These are phyloP conservation scores for Ypsolopha sequella DNA, from an alignment of 2,888 invertebrate genomes.

Conservation along the genomic window DNA sequence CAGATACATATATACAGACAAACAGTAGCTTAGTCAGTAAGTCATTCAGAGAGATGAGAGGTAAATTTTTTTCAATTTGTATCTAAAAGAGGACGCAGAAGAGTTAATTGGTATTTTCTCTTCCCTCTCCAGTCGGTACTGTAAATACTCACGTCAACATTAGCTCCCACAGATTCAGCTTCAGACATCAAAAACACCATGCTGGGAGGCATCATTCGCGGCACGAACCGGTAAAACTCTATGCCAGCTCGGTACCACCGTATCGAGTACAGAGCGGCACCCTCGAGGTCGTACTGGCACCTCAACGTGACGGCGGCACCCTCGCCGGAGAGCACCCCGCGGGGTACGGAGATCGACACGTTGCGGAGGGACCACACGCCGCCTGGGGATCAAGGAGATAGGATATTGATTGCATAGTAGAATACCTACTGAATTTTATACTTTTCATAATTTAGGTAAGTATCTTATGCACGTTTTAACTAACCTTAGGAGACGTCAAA, in stretches of 20 bases:
- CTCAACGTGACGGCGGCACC: slow-evolving; percentile 18
- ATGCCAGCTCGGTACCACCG: slow-evolving; percentile 71
- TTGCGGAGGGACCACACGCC: slow-evolving; percentile 6
- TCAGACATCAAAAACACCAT: slow-evolving; percentile 66
- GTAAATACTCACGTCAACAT: slow-evolving; percentile 73
- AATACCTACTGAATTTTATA: no score
- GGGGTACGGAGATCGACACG: slow-evolving; percentile 2
- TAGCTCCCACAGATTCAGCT: no score
- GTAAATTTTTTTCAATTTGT: no score
- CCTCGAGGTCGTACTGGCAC: slow-evolving; percentile 44
- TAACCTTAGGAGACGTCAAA: no score
- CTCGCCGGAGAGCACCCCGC: slow-evolving; percentile 1
- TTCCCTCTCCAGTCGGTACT: not conserved
- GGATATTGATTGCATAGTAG: no score
- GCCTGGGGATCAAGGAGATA: slow-evolving; percentile 20
- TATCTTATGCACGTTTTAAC: no score
- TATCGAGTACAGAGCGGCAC: slow-evolving; percentile 68
- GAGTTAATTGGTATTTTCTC: not conserved
- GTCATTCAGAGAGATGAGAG: no score
- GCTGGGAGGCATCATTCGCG: slow-evolving; percentile 71
- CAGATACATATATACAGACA: no score
- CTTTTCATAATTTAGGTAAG: not conserved
- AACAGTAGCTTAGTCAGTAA: no score
- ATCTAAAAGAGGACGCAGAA: not conserved
- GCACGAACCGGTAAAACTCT: slow-evolving; percentile 75